Base-by-base conservation (phyloP, 1,140 invertebrate genomes). In the Solen grandis region DNA sequence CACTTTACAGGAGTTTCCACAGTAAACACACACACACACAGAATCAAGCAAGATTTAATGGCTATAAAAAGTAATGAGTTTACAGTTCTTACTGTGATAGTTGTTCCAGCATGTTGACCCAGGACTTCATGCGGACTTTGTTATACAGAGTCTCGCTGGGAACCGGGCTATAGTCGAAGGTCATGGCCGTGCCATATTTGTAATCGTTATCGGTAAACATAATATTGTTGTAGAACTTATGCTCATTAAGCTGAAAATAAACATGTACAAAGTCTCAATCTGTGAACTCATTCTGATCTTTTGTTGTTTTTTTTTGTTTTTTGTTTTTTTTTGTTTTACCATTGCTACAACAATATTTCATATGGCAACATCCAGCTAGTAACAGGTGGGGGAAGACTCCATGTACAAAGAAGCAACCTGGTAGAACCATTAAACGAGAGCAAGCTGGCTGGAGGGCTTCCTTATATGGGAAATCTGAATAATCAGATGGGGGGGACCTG, bases 71-170 rank as follows among this genome's bases (percentile, higher is more conserved):
- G 13, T n/a, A 52, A n/a, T n/a, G n/a, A n/a, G 46, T 52, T n/a
- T 14, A n/a, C 13, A 54, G 31, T 1, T 22, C 59, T 63, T 62
- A 75, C 73, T 33, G 33, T 16, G 73, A 27, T 31, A 75, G 31
- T 63, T 50, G 46, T 52, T 75, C 73, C 35, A 75, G 55, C 1
- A 46, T 4, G 10, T 14, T 29, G 5, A 50, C 55, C 73, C 73
- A 75, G 0, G 73, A 75, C 27, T 75, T 63, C 73, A 75, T 75
- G 5, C 73, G 2, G 0, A 46, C 41, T 63, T 75, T 75, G 36
- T 75, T 75, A 52, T 75, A 75, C 2, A 27, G 27, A 31, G 73
- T 75, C 14, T 52, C 19, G 1, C 55, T 63, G 5, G 73, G 73
- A 41, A 41, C 54, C 19, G 31, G 27, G 38, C 73, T 75, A 27